Evolutionary conservation across 2,888 invertebrate genomes (phyloP).

Genomic region (Phalangium opilio): DNA sequence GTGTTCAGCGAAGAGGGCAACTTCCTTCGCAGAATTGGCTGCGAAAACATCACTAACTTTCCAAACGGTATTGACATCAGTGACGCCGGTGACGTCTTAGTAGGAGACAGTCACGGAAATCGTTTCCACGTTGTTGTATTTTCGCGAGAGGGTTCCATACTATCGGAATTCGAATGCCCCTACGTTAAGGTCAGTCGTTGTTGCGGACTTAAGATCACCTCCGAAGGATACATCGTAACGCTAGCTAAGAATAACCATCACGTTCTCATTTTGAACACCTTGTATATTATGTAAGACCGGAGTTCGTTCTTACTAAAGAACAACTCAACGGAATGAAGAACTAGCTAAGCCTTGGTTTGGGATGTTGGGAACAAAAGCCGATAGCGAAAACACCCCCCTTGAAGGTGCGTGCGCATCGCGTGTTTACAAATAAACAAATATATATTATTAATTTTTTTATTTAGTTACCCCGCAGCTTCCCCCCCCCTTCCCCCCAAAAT

Average conservation of each 20-base stretch:
- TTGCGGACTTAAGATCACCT: slow-evolving; percentile 92
- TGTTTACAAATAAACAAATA: no score
- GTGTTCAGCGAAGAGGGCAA: slow-evolving; percentile 87
- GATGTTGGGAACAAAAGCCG: no score
- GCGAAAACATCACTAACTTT: slow-evolving; percentile 88
- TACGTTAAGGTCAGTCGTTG: slow-evolving; percentile 96
- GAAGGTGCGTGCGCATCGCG: no score
- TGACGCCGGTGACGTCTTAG: slow-evolving; percentile 87
- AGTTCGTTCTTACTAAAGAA: no score
- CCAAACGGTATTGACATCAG: slow-evolving; percentile 97
- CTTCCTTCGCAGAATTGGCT: slow-evolving; percentile 82
- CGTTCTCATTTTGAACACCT: slow-evolving; percentile 85
- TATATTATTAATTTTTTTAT: no score
- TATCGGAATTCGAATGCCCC: slow-evolving; percentile 66
- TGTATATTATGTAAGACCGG: slow-evolving; percentile 47
- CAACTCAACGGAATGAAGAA: no score
- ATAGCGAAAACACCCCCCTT: no score
- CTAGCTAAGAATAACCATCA: slow-evolving; percentile 98
- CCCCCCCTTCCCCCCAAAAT: no score
- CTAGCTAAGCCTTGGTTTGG: no score
- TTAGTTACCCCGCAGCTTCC: no score
- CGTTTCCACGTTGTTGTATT: slow-evolving; percentile 94
- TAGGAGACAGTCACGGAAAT: slow-evolving; percentile 94
- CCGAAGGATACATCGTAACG: slow-evolving; percentile 88
- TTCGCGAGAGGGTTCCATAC: slow-evolving; percentile 46